A percentile compares a stretch with the other conserved stretches of the same genome.
These are phyloP conservation scores for Discoglossus pictus DNA, from an alignment of 2,797 vertebrate genomes.

Conservation along the genomic window DNA sequence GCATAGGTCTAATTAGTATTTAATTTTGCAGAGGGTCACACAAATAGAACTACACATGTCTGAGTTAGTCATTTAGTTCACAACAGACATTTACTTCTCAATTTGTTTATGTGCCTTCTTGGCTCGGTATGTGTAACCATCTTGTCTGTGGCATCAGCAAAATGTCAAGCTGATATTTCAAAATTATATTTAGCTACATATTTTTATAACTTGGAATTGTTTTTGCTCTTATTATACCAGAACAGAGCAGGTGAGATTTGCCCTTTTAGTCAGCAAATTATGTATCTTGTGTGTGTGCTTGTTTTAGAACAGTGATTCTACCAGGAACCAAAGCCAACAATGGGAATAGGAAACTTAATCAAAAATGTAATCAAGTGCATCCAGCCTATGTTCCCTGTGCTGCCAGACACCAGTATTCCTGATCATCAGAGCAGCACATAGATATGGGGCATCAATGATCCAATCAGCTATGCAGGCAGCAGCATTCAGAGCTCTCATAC, in stretches of 20 bases:
- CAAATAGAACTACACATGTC: conserved; percentile 19
- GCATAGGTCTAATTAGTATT: conserved; percentile 11
- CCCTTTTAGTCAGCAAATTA: conserved; percentile 32
- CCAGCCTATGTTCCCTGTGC: conserved; percentile 54
- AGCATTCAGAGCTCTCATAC: conserved; percentile 2
- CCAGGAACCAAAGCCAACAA: conserved; percentile 43
- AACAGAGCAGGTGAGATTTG: conserved; percentile 27
- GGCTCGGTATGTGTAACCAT: not conserved
- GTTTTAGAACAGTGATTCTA: conserved; percentile 25
- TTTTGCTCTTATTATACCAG: conserved; percentile 44
- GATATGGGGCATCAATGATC: conserved; percentile 20
- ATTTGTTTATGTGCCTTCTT: not conserved
- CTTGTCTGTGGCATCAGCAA: conserved; percentile 11
- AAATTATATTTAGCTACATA: conserved; percentile 36
- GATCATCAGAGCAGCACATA: conserved; percentile 52
- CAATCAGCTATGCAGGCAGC: conserved; percentile 35
- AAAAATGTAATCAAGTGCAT: conserved; percentile 67
- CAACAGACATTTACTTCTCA: not conserved
- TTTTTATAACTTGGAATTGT: conserved; percentile 28
- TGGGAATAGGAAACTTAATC: conserved; percentile 63
- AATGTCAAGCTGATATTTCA: conserved; percentile 29
- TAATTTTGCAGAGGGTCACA: conserved; percentile 7
- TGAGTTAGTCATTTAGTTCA: not conserved
- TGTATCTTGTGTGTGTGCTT: conserved; percentile 17
- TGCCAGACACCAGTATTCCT: conserved; percentile 52